Conservation (phyloP, 2,113 vertebrate species). For the Lonchura striata region DNA sequence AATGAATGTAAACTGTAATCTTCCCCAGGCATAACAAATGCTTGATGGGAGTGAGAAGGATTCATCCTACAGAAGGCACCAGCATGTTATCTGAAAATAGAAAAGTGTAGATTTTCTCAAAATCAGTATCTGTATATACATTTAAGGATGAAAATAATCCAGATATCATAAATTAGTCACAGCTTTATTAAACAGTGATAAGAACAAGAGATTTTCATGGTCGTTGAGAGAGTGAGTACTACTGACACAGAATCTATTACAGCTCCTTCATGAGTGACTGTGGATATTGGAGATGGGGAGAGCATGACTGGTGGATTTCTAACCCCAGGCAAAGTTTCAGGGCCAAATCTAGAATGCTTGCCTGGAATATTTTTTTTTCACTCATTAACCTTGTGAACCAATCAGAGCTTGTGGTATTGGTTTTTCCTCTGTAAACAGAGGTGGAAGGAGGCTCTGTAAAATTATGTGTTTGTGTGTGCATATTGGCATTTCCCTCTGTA, state of each 20-base stretch:
- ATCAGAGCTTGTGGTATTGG: not conserved
- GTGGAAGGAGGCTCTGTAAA: not conserved
- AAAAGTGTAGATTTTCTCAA: not conserved
- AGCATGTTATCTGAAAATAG: not conserved
- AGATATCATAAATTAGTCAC: not conserved
- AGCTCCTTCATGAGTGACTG: not conserved
- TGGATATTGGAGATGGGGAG: not conserved
- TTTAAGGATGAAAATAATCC: not conserved
- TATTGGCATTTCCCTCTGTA: not conserved
- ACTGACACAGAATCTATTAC: not conserved
- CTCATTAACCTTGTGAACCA: not conserved
- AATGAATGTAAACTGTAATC: not conserved
- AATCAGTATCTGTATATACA: not conserved
- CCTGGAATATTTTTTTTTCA: not conserved
- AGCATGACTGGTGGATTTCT: not conserved
- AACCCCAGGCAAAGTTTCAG: not conserved
- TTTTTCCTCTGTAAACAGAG: not conserved
- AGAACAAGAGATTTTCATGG: not conserved
- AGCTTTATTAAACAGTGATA: not conserved
- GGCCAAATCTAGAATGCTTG: not conserved
- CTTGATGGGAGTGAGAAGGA: not conserved
- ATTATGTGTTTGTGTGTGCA: accelerated
- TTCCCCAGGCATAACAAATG: not conserved
- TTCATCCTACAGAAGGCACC: not conserved
- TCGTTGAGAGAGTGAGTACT: not conserved